phyloP scores from a whole-genome alignment of 2,113 vertebrate genomes.

The Puntigrus tetrazona region DNA sequence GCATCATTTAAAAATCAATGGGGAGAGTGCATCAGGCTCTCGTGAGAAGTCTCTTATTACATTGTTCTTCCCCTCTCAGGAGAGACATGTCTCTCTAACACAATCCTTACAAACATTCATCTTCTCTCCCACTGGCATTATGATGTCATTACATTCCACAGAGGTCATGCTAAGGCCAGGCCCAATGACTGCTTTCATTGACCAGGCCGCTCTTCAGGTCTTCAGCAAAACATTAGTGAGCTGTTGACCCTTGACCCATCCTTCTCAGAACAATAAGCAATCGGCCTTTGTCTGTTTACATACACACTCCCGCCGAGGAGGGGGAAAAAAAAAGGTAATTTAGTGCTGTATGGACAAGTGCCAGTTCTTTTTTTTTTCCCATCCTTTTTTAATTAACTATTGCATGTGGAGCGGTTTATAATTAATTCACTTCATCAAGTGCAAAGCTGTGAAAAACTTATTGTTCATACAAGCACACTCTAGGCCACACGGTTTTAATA shows the following conservation, averaged over 20 bases:
- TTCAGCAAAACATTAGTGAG: constrained; percentile 26
- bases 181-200: constrained; percentile 35
- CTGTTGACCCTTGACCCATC: constrained; percentile 25
- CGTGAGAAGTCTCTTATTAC: constrained; percentile 35
- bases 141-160: constrained; percentile 37
- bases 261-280: background rate
- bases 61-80: constrained; percentile 18
- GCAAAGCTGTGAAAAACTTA: constrained; percentile 38
- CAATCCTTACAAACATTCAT: constrained; percentile 22
- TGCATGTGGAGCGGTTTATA: constrained; percentile 30
- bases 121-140: constrained; percentile 9
- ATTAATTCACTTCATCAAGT: constrained; percentile 53
- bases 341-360: constrained; percentile 35
- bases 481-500: background rate
- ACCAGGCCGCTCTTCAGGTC: constrained; percentile 20
- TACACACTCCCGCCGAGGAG: background rate
- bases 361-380: constrained; percentile 14
- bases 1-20: constrained; percentile 39
- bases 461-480: constrained; percentile 41
- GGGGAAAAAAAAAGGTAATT: constrained; percentile 38
- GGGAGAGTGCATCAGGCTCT: constrained; percentile 14
- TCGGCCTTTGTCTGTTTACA: constrained; percentile 22
- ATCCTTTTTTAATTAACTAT: constrained; percentile 44
- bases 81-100: background rate
- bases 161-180: constrained; percentile 1